Evolutionary conservation across 37 sponge, comb jelly and placozoan species (phyloP).

Genomic region (Amphimedon queenslandica): DNA sequence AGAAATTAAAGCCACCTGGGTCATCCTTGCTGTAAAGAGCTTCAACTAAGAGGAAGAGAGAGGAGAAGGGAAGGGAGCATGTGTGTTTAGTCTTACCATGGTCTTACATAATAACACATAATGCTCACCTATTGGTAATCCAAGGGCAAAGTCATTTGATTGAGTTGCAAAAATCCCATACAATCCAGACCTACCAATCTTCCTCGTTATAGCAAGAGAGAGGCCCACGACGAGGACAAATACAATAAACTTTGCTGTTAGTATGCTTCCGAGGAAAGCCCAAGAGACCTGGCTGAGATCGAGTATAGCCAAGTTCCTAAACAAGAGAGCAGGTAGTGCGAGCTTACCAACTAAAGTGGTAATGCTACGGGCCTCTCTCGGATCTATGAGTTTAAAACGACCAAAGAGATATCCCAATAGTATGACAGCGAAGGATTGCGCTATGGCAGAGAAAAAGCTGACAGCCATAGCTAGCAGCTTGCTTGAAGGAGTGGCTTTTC

Average conservation of each 20-base stretch:
- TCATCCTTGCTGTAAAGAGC: conserved; percentile 10
- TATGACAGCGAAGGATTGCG: conserved; percentile 60
- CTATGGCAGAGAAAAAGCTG: conserved; percentile 66
- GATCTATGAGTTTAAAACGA: conserved; percentile 45
- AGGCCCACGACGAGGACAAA: conserved; percentile 39
- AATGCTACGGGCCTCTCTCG: conserved; percentile 40
- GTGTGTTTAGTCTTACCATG: no score
- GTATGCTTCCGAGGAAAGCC: conserved; percentile 51
- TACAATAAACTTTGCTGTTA: conserved; percentile 49
- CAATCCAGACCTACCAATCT: conserved; percentile 47
- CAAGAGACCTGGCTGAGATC: conserved; percentile 47
- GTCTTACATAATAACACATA: neutral
- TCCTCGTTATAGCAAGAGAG: conserved; percentile 26
- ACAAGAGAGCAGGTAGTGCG: conserved; percentile 59
- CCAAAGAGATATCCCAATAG: conserved; percentile 63
- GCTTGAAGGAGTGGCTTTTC: no score
- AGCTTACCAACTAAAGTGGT: conserved; percentile 46
- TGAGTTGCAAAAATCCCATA: conserved; percentile 65
- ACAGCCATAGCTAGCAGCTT: no score
- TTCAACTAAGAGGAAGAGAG: conserved; percentile 1
- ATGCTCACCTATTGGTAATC: conserved; percentile 61
- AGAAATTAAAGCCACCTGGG: conserved; percentile 35
- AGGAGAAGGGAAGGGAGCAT: neutral
- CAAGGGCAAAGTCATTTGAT: conserved; percentile 77
- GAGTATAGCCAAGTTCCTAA: conserved; percentile 53